These are phyloP conservation scores for Lepus townsendii DNA, from an alignment of 2,797 vertebrate genomes.

Conservation along the genomic window DNA sequence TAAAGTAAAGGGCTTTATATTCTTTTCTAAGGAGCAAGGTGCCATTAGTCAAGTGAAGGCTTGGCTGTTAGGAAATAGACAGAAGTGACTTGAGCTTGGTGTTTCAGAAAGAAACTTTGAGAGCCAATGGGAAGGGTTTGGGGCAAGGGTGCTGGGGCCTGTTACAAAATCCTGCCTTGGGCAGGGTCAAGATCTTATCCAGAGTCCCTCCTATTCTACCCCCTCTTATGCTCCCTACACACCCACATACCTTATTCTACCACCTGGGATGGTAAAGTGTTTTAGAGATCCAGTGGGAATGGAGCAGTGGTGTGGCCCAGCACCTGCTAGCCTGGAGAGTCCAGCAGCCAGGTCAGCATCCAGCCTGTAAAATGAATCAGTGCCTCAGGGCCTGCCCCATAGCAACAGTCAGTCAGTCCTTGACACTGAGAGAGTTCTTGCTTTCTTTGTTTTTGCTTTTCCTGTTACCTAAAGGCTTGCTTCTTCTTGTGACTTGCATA, in stretches of 20 bases:
- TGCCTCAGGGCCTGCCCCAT: neutral
- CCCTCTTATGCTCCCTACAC: rapidly evolving
- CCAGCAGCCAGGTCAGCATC: neutral
- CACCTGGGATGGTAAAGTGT: neutral
- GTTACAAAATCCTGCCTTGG: neutral
- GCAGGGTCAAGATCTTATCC: neutral
- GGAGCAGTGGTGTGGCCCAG: neutral
- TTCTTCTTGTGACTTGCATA: conserved; percentile 50
- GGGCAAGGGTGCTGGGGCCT: neutral
- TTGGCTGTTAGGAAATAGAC: too few relatives aligned
- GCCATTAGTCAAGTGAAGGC: neutral
- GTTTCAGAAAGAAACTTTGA: neutral
- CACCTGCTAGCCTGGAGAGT: neutral
- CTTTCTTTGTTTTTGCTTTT: conserved; percentile 29
- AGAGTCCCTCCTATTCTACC: neutral
- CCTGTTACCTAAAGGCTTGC: neutral
- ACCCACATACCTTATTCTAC: neutral
- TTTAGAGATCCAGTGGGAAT: neutral
- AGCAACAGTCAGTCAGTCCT: neutral
- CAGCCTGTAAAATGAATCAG: neutral
- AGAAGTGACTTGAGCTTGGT: neutral
- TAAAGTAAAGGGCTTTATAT: neutral
- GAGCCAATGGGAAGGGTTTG: neutral
- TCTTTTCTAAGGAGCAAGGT: neutral
- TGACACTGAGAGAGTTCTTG: neutral